Evolutionary conservation across 2,888 invertebrate genomes (phyloP).

Genomic region (Timandra comae): DNA sequence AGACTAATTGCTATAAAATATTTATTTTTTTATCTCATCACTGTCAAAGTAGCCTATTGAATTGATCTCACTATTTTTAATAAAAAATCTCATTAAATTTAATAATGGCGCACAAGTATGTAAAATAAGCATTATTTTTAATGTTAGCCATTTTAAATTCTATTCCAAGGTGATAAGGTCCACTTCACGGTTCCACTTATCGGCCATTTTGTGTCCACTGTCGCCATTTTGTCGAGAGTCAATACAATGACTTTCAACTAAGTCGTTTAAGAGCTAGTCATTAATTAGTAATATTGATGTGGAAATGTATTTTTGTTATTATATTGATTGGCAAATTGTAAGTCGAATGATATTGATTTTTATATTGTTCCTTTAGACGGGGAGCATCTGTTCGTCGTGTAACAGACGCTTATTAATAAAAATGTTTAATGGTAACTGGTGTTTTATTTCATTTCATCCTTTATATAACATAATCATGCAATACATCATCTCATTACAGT

Average conservation of each 20-base stretch:
- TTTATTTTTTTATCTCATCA: no score
- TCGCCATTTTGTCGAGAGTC: constrained; percentile 1
- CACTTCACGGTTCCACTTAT: no score
- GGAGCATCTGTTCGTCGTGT: constrained; percentile 24
- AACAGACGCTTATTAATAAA: constrained; percentile 52
- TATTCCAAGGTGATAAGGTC: neutral
- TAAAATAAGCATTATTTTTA: no score
- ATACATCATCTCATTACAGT: no score
- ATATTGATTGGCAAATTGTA: constrained; percentile 11
- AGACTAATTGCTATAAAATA: no score
- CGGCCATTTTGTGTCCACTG: no score
- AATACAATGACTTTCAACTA: neutral
- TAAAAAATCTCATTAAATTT: constrained; percentile 5
- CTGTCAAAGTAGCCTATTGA: no score
- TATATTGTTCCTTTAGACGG: constrained; percentile 6
- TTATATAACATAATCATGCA: no score
- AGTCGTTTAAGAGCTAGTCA: constrained; percentile 4
- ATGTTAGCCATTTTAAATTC: no score
- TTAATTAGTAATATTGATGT: constrained; percentile 10
- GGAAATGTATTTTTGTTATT: constrained; percentile 13
- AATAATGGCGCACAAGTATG: constrained; percentile 7
- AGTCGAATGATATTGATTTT: constrained; percentile 1
- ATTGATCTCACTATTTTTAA: no score
- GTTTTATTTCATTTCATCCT: constrained; percentile 26
- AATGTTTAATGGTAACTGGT: constrained; percentile 40